Conservation (phyloP, 1,140 invertebrate genomes). For the Chironomus tepperi region DNA sequence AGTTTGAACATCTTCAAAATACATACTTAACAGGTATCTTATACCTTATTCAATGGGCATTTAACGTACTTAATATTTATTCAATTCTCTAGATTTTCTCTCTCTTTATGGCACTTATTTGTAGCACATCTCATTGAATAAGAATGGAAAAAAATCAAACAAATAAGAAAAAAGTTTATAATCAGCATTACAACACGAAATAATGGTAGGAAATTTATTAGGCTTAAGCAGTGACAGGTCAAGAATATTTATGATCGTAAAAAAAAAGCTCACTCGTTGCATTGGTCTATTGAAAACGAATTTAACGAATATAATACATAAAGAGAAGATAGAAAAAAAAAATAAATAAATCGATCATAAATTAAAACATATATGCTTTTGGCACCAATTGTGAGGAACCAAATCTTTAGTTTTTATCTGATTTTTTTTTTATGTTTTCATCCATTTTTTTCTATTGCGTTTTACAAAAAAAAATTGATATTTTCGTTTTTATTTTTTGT, state of each 20-base stretch:
- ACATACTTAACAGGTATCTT: neutral
- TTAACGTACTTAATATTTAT: neutral
- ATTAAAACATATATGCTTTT: neutral
- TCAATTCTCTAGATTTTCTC: neutral
- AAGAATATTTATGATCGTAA: neutral
- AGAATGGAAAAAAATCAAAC: neutral
- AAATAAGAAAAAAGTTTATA: neutral
- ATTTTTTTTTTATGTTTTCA: neutral
- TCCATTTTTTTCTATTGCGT: neutral
- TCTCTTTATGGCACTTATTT: too few species aligned
- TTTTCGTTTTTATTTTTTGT: neutral
- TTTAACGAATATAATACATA: neutral
- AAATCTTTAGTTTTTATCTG: neutral
- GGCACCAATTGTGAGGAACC: neutral
- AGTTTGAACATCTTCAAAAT: neutral
- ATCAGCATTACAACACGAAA: too few species aligned
- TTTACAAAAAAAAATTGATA: neutral
- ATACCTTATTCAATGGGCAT: neutral
- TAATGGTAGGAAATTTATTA: neutral
- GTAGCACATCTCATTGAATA: neutral
- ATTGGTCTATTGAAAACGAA: neutral
- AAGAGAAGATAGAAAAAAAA: neutral
- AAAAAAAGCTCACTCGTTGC: neutral
- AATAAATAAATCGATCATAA: neutral
- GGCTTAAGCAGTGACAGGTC: neutral